Evolutionary conservation across 2,888 invertebrate genomes (phyloP).

Genomic region (Drosophila testacea): DNA sequence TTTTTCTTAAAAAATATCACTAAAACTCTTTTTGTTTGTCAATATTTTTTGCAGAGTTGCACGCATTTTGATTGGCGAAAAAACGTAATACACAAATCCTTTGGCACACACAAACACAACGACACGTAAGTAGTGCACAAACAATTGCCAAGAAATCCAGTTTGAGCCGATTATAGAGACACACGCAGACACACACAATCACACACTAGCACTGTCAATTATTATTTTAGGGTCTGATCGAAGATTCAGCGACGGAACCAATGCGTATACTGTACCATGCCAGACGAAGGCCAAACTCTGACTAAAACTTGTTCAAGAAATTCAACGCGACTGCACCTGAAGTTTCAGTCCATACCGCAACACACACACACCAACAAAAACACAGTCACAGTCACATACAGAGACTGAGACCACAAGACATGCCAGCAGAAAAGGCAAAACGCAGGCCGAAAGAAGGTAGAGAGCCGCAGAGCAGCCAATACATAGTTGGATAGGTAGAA

Average conservation of each 20-base stretch:
- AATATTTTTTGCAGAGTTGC: slow-evolving; percentile 25
- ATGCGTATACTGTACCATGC: slow-evolving; percentile 84
- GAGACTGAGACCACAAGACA: slow-evolving; percentile 66
- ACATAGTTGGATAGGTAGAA: slow-evolving; percentile 68
- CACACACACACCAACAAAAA: slow-evolving; percentile 21
- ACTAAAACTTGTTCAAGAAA: slow-evolving; percentile 84
- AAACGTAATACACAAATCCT: slow-evolving; percentile 56
- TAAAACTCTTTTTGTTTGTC: slow-evolving; percentile 12
- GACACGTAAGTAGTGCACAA: slow-evolving; percentile 45
- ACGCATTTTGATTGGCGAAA: slow-evolving; percentile 48
- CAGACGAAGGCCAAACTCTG: slow-evolving; percentile 85
- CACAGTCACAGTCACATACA: neutral
- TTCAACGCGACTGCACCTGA: slow-evolving; percentile 76
- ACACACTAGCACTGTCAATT: slow-evolving; percentile 38
- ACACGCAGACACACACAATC: slow-evolving; percentile 21
- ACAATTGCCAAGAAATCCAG: slow-evolving; percentile 73
- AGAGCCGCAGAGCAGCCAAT: slow-evolving; percentile 59
- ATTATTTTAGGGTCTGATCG: slow-evolving; percentile 45
- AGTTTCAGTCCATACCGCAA: slow-evolving; percentile 60
- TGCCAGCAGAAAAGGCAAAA: slow-evolving; percentile 65
- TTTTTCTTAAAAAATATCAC: slow-evolving; percentile 4
- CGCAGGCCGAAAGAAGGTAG: slow-evolving; percentile 61
- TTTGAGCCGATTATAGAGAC: slow-evolving; percentile 43
- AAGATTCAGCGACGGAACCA: slow-evolving; percentile 45
- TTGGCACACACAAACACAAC: slow-evolving; percentile 45